Base-by-base conservation (phyloP, 2,113 vertebrate species). In the Tachysurus vachellii region DNA sequence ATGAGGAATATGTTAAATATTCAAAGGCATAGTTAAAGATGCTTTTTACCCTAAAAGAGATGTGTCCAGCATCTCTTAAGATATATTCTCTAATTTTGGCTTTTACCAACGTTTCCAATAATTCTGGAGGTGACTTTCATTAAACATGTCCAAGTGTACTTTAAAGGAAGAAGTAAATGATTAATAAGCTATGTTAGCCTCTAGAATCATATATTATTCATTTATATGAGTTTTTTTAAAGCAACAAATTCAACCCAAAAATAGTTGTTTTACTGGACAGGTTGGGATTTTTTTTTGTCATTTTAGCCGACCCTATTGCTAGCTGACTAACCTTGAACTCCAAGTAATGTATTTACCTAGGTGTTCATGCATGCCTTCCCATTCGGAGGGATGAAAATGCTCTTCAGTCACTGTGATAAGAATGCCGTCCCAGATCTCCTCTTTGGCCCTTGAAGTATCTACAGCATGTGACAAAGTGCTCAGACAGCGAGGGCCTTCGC, bases 361-460 rank as follows among this genome's bases (percentile, higher is more conserved):
- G 90, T 91, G 91, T 92, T 92, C 92, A 88, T 91, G 90, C 93
- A 91, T 84, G 89, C 91, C 84, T 93, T 93, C 91, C 89, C 81
- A 83, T 90, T 79, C 80, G 7, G 88, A 90, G 92, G 80, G 56
- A 79, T 42, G 47, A 59, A 73, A 88, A 86, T 92, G 89, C 92
- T 93, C 91, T 92, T 94, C 93, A 95, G 91, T 95, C 93, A 94
- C 89, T 92, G 82, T 92, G 94, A 95, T 94, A 95, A 92, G 91
- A 92, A 92, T 94, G 93, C 93, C 94, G 83, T 11, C 91, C 87
- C 68, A 73, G 89, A 94, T 95, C 93, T 94, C 88, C 31, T 80
- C 44, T 92, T 91, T 92, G 47, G 91, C 64, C 88, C 90, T 91
- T 80, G 89, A 90, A 93, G 85, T 88, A 85, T 91, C 85, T 89